A percentile compares a stretch with the other conserved stretches of the same genome.
These are phyloP conservation scores for Coelopa pilipes DNA, from an alignment of 2,888 invertebrate species.

Conservation along the genomic window DNA sequence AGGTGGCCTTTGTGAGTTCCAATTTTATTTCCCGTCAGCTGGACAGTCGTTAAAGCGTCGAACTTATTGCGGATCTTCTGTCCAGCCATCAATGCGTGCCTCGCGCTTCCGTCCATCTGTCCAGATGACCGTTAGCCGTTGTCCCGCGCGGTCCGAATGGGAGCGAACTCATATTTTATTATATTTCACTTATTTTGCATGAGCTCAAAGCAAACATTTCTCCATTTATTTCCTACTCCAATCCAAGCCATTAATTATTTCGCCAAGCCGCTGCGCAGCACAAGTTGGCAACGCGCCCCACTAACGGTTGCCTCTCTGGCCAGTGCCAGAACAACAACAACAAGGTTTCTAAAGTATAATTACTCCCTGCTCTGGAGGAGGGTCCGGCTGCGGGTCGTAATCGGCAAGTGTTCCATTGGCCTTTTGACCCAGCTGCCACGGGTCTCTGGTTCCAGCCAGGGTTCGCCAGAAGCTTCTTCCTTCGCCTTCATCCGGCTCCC, in stretches of 20 bases:
- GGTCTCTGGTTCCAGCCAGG: neutral
- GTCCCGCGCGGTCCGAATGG: too few species aligned
- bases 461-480: too few species aligned
- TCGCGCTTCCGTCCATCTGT: too few species aligned
- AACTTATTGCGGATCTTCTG: too few species aligned
- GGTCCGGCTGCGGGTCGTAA: neutral
- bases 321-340: neutral
- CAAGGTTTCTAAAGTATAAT: neutral
- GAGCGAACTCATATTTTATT: neutral
- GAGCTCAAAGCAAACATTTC: neutral
- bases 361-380: neutral
- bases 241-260: slow-evolving; percentile 16
- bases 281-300: neutral
- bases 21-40: too few species aligned
- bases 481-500: too few species aligned
- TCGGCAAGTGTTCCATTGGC: slow-evolving; percentile 5
- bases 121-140: too few species aligned
- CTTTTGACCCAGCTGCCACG: slow-evolving; percentile 17
- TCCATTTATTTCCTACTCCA: neutral
- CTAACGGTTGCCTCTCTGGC: neutral
- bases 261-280: neutral
- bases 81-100: too few species aligned
- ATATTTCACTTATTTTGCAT: neutral
- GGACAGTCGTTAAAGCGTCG: too few species aligned
- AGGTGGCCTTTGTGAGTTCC: too few species aligned